Evolutionary conservation across 2,888 invertebrate species (phyloP).

Genomic region (Rhaphigaster nebulosa): DNA sequence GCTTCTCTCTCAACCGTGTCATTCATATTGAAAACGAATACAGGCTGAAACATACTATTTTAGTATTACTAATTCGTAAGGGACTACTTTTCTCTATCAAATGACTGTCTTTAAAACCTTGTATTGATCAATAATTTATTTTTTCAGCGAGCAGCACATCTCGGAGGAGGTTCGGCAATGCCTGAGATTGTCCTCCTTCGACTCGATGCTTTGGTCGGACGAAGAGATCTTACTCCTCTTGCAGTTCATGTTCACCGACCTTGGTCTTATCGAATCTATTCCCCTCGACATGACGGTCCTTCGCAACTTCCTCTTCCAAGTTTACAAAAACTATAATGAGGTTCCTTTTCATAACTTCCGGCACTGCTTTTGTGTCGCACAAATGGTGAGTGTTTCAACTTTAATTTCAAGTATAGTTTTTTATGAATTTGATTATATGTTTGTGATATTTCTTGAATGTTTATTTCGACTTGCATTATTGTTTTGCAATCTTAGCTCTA

Average conservation of each 20-base stretch:
- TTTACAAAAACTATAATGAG: constrained; percentile 86
- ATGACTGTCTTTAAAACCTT: too few relatives aligned
- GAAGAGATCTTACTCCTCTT: constrained; percentile 82
- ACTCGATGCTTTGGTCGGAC: constrained; percentile 87
- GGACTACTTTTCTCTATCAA: too few relatives aligned
- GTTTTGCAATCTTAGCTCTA: too few relatives aligned
- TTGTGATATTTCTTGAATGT: too few relatives aligned
- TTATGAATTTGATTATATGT: too few relatives aligned
- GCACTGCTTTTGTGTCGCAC: constrained; percentile 88
- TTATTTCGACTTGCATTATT: too few relatives aligned
- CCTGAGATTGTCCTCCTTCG: constrained; percentile 80
- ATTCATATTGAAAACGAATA: too few relatives aligned
- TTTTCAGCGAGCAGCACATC: constrained; percentile 75
- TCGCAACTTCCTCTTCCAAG: constrained; percentile 81
- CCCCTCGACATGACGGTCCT: constrained; percentile 79
- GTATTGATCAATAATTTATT: neutral
- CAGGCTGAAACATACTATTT: too few relatives aligned
- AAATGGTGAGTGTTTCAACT: constrained; percentile 77
- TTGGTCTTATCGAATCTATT: constrained; percentile 79
- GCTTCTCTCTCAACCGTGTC: too few relatives aligned
- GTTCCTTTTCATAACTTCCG: constrained; percentile 91
- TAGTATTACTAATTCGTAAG: too few relatives aligned
- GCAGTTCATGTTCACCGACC: constrained; percentile 86
- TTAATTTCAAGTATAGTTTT: too few relatives aligned
- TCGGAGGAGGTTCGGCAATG: constrained; percentile 76